These are phyloP conservation scores for Melinopterus prodromus DNA, from an alignment of 2,888 invertebrate genomes.

Conservation along the genomic window DNA sequence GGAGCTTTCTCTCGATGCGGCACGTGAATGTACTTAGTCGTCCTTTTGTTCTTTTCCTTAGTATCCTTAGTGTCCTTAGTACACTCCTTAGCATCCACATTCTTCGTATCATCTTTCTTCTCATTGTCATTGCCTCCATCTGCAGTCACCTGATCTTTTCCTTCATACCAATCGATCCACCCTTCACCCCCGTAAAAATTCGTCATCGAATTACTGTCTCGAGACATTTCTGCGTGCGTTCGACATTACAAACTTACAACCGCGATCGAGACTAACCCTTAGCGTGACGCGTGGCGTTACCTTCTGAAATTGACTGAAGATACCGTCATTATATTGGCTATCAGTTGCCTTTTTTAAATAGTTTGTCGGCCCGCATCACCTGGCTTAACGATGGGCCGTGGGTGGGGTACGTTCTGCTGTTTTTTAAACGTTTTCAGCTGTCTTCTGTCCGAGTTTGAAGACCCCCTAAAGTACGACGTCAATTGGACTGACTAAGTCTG, in stretches of 20 bases:
- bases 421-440: constrained; percentile 37
- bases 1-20: constrained; percentile 65
- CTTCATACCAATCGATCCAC: constrained; percentile 39
- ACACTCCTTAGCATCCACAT: constrained; percentile 33
- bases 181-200: constrained; percentile 28
- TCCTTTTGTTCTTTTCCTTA: constrained; percentile 36
- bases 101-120: constrained; percentile 31
- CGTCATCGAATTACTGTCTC: constrained; percentile 27
- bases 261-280: background rate
- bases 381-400: constrained; percentile 48
- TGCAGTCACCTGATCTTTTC: constrained; percentile 48
- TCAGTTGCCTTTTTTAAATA: constrained; percentile 44
- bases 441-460: constrained; percentile 6
- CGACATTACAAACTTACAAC: background rate
- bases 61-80: constrained; percentile 34
- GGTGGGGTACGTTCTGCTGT: constrained; percentile 53
- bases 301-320: constrained; percentile 48
- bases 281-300: constrained; percentile 47
- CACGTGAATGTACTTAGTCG: constrained; percentile 53
- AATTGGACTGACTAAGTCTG: background rate
- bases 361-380: constrained; percentile 58
- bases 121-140: constrained; percentile 40
- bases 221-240: constrained; percentile 22
- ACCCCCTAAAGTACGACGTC: constrained; percentile 5
- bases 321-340: constrained; percentile 50